phyloP scores from a whole-genome alignment of 2,797 vertebrate genomes.

The Esox lucius region DNA sequence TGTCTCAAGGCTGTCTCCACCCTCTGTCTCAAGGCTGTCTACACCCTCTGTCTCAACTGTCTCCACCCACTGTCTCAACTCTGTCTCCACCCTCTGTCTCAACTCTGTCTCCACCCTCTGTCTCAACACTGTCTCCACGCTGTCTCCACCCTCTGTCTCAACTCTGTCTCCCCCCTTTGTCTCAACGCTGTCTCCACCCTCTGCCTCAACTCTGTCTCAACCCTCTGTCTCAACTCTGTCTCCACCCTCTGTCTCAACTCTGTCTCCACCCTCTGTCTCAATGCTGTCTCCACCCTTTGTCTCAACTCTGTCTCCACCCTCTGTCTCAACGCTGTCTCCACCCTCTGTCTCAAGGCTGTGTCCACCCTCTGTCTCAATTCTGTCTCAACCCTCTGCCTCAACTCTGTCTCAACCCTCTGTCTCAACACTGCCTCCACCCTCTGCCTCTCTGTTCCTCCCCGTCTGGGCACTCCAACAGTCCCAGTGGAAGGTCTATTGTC shows the following conservation, averaged over 20 bases:
- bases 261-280: too few species aligned
- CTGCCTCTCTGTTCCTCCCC: conserved; percentile 23
- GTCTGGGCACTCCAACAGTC: not conserved
- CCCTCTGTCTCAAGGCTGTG: too few species aligned
- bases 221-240: not conserved
- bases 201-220: not conserved
- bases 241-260: not conserved
- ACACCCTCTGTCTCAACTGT: not conserved
- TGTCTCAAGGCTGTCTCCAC: not conserved
- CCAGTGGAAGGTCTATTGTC: not conserved
- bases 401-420: not conserved
- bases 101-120: not conserved
- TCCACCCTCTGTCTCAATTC: too few species aligned
- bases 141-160: not conserved
- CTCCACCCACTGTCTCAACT: too few species aligned
- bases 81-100: too few species aligned
- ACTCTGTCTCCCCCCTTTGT: too few species aligned
- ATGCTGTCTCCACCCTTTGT: too few species aligned
- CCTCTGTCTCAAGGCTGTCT: not conserved
- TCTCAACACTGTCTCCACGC: too few species aligned
- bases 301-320: not conserved
- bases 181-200: too few species aligned
- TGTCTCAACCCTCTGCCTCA: too few species aligned
- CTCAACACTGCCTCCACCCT: conserved; percentile 10
- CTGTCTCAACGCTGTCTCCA: not conserved